Evolutionary conservation across 2,888 invertebrate species (phyloP).

Genomic region (Platycheirus albimanus): DNA sequence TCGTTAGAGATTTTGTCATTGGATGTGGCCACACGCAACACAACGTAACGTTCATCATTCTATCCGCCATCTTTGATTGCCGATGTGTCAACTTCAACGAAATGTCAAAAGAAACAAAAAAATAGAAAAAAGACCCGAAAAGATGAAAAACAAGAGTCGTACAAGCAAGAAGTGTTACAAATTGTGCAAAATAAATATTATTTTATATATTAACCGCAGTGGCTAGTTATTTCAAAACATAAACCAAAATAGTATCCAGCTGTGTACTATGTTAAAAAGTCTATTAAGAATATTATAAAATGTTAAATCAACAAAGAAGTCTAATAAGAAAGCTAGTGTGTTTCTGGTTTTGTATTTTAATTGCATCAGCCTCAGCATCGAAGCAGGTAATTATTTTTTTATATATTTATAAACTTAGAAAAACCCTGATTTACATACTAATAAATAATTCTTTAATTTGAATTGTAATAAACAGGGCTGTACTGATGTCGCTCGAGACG

Average conservation of each 20-base stretch:
- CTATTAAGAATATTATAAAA: conserved; percentile 17
- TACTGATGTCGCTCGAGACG: conserved; percentile 88
- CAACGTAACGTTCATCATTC: no score
- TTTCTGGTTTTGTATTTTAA: conserved; percentile 62
- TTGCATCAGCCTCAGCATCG: conserved; percentile 73
- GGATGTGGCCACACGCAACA: no score
- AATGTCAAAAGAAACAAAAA: conserved; percentile 29
- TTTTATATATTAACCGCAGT: conserved; percentile 6
- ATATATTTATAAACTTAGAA: no score
- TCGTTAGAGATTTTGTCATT: no score
- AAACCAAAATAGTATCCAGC: conserved; percentile 27
- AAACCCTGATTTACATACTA: no score
- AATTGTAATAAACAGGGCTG: conserved; percentile 81
- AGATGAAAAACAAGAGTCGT: conserved; percentile 60
- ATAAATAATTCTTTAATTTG: background rate
- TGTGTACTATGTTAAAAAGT: conserved; percentile 57
- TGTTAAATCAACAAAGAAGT: conserved; percentile 33
- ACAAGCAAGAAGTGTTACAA: conserved; percentile 23
- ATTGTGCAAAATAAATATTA: conserved; percentile 48
- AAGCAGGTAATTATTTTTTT: conserved; percentile 71
- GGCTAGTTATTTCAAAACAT: conserved; percentile 3
- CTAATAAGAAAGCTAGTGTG: conserved; percentile 30
- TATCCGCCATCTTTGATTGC: conserved; percentile 24
- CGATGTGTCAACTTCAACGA: conserved; percentile 67
- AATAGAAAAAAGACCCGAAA: conserved; percentile 4